Evolutionary conservation across 2,888 invertebrate species (phyloP).

Genomic region (Heliconius sara): DNA sequence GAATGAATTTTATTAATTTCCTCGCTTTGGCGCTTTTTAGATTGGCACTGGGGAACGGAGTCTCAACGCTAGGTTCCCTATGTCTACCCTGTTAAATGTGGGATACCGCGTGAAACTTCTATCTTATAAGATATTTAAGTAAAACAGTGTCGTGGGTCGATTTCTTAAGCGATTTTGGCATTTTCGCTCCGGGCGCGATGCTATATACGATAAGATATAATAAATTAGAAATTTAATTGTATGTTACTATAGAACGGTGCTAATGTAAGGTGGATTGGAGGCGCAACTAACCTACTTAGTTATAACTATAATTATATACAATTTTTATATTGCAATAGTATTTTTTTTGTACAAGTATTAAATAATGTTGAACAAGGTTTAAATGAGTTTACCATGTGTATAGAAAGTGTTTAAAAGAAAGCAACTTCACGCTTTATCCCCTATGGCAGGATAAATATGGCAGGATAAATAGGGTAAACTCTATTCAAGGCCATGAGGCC

Average conservation of each 20-base stretch:
- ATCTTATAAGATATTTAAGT: neutral
- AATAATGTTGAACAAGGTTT: neutral
- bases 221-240: conserved; percentile 44
- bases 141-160: conserved; percentile 9
- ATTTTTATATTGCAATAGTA: neutral
- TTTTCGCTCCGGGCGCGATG: conserved; percentile 36
- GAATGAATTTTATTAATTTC: too few species aligned
- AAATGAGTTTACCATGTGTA: too few species aligned
- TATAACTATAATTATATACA: neutral
- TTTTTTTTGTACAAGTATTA: neutral
- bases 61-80: too few species aligned
- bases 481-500: too few species aligned
- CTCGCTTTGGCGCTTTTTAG: too few species aligned
- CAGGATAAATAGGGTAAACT: too few species aligned
- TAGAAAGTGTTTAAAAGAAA: too few species aligned
- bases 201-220: conserved; percentile 29
- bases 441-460: too few species aligned
- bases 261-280: conserved; percentile 27
- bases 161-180: conserved; percentile 17
- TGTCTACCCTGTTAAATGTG: too few species aligned
- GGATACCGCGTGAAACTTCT: neutral
- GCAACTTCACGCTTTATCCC: too few species aligned
- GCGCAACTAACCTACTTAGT: conserved; percentile 32
- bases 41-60: too few species aligned
- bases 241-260: conserved; percentile 36